phyloP scores from a whole-genome alignment of 2,113 vertebrate species.

The Atlantisia rogersi region DNA sequence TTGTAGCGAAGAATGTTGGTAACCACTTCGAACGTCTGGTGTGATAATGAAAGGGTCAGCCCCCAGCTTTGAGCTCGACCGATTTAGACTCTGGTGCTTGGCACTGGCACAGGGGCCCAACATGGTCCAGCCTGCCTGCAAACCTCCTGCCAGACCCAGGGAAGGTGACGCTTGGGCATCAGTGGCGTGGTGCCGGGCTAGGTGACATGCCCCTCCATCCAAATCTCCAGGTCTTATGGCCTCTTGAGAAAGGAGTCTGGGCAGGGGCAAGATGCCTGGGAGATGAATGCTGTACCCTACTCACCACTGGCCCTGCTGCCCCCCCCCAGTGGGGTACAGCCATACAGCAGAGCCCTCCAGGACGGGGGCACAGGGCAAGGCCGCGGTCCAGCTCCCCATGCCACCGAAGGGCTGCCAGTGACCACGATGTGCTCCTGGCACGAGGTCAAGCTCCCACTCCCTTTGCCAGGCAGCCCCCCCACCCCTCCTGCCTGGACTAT shows the following conservation, averaged over 20 bases:
- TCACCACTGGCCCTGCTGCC: not conserved
- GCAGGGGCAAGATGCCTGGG: not conserved
- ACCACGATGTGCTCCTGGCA: fast-evolving
- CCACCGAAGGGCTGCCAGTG: fast-evolving
- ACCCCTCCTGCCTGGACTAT: not conserved
- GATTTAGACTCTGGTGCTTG: constrained; percentile 67
- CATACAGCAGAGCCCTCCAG: not conserved
- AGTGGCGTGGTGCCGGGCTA: fast-evolving
- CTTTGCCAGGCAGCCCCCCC: not conserved
- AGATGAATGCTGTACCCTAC: not conserved
- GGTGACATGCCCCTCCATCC: not conserved
- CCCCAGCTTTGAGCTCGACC: constrained; percentile 59
- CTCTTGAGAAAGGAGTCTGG: not conserved
- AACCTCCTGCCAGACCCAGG: not conserved
- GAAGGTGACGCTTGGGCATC: not conserved
- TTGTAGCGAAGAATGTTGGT: constrained; percentile 65
- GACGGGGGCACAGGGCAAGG: fast-evolving
- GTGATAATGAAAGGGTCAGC: constrained; percentile 75
- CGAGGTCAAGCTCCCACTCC: not conserved
- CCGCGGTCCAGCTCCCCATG: not conserved
- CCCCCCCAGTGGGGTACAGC: not conserved
- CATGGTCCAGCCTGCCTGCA: not conserved
- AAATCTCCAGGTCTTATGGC: not conserved
- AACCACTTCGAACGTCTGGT: constrained; percentile 67
- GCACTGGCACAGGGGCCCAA: not conserved